Base-by-base conservation (phyloP, 2,888 invertebrate species). In the Ennomos quercinarius region DNA sequence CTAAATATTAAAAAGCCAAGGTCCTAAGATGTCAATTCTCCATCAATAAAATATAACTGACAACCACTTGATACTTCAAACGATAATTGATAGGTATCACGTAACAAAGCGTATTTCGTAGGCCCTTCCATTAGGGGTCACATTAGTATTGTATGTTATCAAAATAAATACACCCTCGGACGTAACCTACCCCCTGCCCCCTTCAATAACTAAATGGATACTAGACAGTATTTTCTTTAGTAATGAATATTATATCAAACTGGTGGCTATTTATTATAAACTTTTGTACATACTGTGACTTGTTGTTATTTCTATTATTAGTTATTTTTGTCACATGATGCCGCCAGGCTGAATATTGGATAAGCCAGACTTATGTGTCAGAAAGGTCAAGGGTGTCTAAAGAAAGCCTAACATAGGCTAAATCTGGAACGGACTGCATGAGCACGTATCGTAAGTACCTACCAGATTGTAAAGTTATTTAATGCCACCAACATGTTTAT, bases 211-310 rank as follows among this genome's bases (percentile, higher is more conserved):
- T 46, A n/a, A 42, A 39, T 42, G 13, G 37, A 51, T 42, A 27
- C 40, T 17, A 44, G 27, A n/a, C 40, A 35, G 43, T 37, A 39
- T 43, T 58, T 48, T 48, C 43, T 48, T 52, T 48, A 10, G 8
- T 45, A 37, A 54, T 59, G n/a, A 59, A 59, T 59, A 49, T 41
- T 49, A 11, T 41, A 53, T 58, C 0, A 36, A 40, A 40, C 38
- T 49, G 27, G 10, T 4, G 12, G 27, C 17, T 11, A 12, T 47
- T 37, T 37, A 12, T 17, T 47, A 43, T 34, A 42, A 10, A 44
- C 6, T 5, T 27, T 2, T 27, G 5, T 27, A 27, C 27, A 4
- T 27, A 27, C 27, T 27, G 2, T 27, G 27, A 27, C 27, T 27
- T 6, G 27, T 27, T 27, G 27, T 27, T 27, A 0, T 27, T 27